Conservation (phyloP, 2,797 vertebrate species). For the Eulemur rubriventer region DNA sequence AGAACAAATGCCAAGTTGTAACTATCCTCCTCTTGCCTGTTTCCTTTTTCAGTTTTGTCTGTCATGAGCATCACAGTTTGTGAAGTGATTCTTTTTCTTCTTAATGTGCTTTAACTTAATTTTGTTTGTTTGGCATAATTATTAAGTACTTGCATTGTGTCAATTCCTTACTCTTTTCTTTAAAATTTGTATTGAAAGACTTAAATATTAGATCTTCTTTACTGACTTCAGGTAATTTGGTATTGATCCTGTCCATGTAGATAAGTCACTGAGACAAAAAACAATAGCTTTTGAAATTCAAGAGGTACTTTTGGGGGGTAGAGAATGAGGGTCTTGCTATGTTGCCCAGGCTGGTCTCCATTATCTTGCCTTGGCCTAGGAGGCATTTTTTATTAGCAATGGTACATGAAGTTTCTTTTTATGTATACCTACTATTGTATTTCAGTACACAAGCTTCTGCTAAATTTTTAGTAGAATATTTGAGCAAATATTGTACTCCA, state of each 20-base stretch:
- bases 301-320: background rate
- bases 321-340: background rate
- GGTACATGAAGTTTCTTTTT: background rate
- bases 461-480: slow-evolving; percentile 18
- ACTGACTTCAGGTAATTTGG: background rate
- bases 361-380: background rate
- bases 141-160: background rate
- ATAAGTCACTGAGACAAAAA: background rate
- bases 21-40: background rate
- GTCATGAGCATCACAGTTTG: background rate
- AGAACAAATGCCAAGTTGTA: background rate
- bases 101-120: slow-evolving; percentile 21
- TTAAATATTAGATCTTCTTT: slow-evolving; percentile 12
- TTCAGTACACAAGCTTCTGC: background rate
- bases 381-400: background rate
- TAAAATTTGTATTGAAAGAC: background rate
- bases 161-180: background rate
- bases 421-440: background rate
- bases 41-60: background rate
- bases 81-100: slow-evolving; percentile 27
- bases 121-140: background rate
- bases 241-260: background rate
- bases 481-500: background rate
- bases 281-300: background rate
- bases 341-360: background rate